phyloP scores from a whole-genome alignment of 2,888 invertebrate species.

The Tolmerus cingulatus region DNA sequence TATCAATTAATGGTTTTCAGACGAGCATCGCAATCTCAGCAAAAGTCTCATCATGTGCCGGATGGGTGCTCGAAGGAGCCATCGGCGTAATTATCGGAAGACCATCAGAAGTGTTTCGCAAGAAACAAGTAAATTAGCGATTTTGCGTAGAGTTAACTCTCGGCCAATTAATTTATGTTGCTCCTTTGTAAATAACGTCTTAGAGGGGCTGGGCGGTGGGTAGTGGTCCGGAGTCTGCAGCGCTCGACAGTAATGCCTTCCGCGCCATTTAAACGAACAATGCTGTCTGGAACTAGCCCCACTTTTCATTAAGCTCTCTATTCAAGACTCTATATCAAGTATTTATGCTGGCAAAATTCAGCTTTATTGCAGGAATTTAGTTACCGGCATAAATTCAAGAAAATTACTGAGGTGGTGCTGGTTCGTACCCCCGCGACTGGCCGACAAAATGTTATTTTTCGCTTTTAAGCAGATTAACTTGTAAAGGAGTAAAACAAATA shows the following conservation, averaged over 20 bases:
- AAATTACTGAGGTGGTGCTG: neutral
- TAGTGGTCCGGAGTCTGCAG: neutral
- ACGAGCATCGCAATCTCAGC: constrained; percentile 6
- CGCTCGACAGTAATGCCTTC: constrained; percentile 26
- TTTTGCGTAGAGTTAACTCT: constrained; percentile 4
- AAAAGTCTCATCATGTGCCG: constrained; percentile 5
- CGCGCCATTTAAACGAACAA: constrained; percentile 31
- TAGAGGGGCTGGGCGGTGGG: neutral
- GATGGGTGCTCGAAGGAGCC: neutral
- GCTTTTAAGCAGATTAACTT: constrained; percentile 35
- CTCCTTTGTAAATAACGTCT: constrained; percentile 1
- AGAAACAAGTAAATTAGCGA: constrained; percentile 34
- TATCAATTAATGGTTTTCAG: constrained; percentile 21
- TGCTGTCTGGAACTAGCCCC: constrained; percentile 21
- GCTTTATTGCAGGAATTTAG: constrained; percentile 27
- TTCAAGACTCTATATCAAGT: constrained; percentile 31
- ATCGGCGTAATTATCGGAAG: constrained; percentile 10
- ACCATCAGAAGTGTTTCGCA: constrained; percentile 19
- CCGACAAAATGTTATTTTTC: constrained; percentile 26
- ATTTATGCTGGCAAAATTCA: constrained; percentile 30
- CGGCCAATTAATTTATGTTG: constrained; percentile 35
- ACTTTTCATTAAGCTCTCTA: constrained; percentile 31
- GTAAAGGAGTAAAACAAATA: constrained; percentile 5
- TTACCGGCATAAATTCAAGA: constrained; percentile 12
- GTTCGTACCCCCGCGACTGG: neutral